Base-by-base conservation (phyloP, 1,140 invertebrate species). In the Coenobita brevimanus region DNA sequence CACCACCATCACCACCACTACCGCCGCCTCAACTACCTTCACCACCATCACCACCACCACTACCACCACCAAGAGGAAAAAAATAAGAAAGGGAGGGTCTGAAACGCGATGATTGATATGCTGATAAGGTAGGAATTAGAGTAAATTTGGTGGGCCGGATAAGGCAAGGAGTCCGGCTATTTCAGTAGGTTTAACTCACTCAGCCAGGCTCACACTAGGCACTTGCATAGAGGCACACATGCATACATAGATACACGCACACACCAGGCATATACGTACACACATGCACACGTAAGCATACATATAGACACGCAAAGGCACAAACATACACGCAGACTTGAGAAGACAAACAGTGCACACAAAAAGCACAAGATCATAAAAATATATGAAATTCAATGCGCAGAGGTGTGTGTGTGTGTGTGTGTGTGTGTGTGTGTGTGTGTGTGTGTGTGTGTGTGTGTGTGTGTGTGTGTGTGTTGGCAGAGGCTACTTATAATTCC, bases 61-160 rank as follows among this genome's bases (percentile, higher is more conserved):
- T n/a, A n/a, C n/a, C n/a, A n/a, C 4, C n/a, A 0, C 13, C 1
- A 69, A 10, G 13, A 4, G 17, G 46, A 17, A 50, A 50, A 50
- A 50, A 50, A 8, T 50, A 50, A 50, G 17, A n/a, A 27, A 30
- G 24, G 24, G 67, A 30, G 24, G 21, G 24, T 69, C 6, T 69
- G 24, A n/a, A 27, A 30, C 6, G 17, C 3, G 24, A 27, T 41
- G 73, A 76, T 24, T 76, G 46, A 43, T 76, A 76, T 76, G 73
- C 38, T 76, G 73, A 76, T 76, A 76, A 76, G 73, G 73, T 76
- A 76, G 41, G 46, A 76, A 76, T 76, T 76, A 76, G 38, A 38
- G 33, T 43, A 38, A 41, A 76, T 38, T 76, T 43, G 46, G 27
- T 17, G 27, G 27, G 36, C 73, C 46, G 33, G 21, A 38, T 46